A percentile compares a stretch with the other conserved stretches of the same genome.
Conservation (phyloP, 2,888 invertebrate species). For the Morpho deidamia region DNA sequence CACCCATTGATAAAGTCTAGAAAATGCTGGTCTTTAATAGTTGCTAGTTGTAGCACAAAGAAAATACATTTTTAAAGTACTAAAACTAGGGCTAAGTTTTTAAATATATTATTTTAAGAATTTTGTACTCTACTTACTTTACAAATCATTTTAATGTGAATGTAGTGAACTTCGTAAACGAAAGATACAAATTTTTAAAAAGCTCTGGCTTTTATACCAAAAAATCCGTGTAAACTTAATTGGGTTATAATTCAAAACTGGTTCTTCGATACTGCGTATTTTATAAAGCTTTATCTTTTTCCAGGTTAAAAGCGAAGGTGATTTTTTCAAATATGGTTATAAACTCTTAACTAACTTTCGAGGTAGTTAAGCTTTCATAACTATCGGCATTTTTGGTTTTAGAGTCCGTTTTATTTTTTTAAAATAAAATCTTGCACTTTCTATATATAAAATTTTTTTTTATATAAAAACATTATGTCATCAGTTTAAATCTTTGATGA, state of each 20-base stretch:
- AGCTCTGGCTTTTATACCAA: conserved; percentile 39
- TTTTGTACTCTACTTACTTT: conserved; percentile 36
- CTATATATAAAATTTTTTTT: no score
- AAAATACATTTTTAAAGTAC: no score
- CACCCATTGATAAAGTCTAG: background rate
- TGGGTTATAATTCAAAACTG: conserved; percentile 5
- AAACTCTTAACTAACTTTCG: conserved; percentile 1
- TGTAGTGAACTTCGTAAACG: conserved; percentile 34
- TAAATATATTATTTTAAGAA: background rate
- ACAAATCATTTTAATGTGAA: conserved; percentile 37
- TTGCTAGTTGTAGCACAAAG: background rate
- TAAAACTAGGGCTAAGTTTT: background rate
- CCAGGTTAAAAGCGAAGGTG: conserved; percentile 9
- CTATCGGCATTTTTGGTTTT: no score
- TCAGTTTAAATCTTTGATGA: no score
- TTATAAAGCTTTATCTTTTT: conserved; percentile 9
- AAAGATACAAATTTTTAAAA: conserved; percentile 38
- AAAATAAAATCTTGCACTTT: no score
- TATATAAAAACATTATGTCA: no score
- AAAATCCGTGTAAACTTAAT: background rate
- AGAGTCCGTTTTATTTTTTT: no score
- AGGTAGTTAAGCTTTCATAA: no score
- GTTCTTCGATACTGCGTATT: conserved; percentile 1
- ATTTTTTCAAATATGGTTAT: conserved; percentile 4
- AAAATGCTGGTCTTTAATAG: background rate